These are phyloP conservation scores for Gonatopus flavifemur DNA, from an alignment of 1,140 invertebrate species.

Conservation along the genomic window DNA sequence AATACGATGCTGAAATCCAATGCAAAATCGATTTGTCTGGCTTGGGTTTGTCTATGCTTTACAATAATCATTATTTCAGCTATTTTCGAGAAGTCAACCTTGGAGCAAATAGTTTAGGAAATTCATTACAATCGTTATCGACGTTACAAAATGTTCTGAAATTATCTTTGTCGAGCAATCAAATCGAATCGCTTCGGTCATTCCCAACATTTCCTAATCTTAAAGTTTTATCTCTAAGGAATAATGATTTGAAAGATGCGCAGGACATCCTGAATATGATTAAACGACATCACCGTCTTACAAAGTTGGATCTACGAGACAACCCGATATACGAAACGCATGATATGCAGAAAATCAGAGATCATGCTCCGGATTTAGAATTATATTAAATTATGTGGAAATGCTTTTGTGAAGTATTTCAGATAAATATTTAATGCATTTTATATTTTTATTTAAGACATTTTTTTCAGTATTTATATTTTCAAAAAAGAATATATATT, in stretches of 20 bases:
- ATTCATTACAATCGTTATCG: conserved; percentile 44
- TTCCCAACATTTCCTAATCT: conserved; percentile 45
- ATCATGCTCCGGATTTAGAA: conserved; percentile 20
- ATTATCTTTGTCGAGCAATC: conserved; percentile 45
- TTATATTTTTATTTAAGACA: too few relatives aligned
- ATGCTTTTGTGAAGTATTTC: too few relatives aligned
- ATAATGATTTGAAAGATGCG: conserved; percentile 38
- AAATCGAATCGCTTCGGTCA: conserved; percentile 33
- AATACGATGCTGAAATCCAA: conserved; percentile 25
- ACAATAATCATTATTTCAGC: conserved; percentile 58
- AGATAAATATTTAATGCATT: too few relatives aligned
- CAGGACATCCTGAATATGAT: conserved; percentile 45
- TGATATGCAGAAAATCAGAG: conserved; percentile 7
- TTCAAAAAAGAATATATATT: too few relatives aligned
- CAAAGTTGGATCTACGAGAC: conserved; percentile 40
- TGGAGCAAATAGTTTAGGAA: conserved; percentile 37
- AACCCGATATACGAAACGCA: conserved; percentile 38
- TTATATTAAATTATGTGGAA: too few relatives aligned
- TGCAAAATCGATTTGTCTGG: conserved; percentile 48
- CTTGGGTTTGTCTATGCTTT: conserved; percentile 51
- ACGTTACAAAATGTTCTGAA: conserved; percentile 46
- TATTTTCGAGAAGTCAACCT: conserved; percentile 53
- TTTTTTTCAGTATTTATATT: too few relatives aligned
- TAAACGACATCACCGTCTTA: conserved; percentile 33
- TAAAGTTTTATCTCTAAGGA: conserved; percentile 37